Evolutionary conservation across 1,140 invertebrate genomes (phyloP), one percentile per base, ranked within the genome.

Genomic region (Hylaeus anthracinus): DNA sequence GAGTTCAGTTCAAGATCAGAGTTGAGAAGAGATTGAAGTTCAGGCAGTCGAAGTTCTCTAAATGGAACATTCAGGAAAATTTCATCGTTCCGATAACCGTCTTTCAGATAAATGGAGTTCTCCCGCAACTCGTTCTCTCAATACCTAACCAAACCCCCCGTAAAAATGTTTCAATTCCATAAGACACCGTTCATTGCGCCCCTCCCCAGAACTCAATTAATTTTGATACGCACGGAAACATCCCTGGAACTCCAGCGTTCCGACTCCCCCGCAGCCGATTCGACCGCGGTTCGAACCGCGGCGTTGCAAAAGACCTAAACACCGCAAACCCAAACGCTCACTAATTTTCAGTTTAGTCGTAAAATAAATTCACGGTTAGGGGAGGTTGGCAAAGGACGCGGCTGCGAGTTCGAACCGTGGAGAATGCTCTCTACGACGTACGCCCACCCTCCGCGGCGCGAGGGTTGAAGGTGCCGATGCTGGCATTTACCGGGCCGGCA

Each of bases 291-390:
- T 79, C 67, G 83, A 84, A 73, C 76, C 82, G 82, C 82, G 65
- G 77, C 77, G 45, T 67, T 79, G 74, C 53, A 76, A 86, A 72
- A 85, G 84, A 84, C 85, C 87, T 83, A 89, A 90, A 88, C 86
- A 92, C 90, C 88, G 85, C 90, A 90, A 91, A 92, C 84, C 90
- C 91, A 91, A 93, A 90, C 89, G 90, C 88, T 92, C 92, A 92
- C 91, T 92, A 91, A 93, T 93, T 93, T 92, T 92, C 91, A 88
- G 91, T 93, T 92, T 92, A 92, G 91, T 90, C 91, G 91, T 92
- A 91, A 92, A 93, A 92, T 92, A 92, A 93, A 92, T 93, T 92
- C 88, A 85, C 85, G 81, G 81, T 71, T 64, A 63, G 64, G 63
- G 51, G 26, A 26, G 26, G 26, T 26, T 51, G 51, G 51, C 51